A percentile compares a stretch with the other conserved stretches of the same genome.
Conservation (phyloP, 2,797 vertebrate genomes). For the Podarcis lilfordi region DNA sequence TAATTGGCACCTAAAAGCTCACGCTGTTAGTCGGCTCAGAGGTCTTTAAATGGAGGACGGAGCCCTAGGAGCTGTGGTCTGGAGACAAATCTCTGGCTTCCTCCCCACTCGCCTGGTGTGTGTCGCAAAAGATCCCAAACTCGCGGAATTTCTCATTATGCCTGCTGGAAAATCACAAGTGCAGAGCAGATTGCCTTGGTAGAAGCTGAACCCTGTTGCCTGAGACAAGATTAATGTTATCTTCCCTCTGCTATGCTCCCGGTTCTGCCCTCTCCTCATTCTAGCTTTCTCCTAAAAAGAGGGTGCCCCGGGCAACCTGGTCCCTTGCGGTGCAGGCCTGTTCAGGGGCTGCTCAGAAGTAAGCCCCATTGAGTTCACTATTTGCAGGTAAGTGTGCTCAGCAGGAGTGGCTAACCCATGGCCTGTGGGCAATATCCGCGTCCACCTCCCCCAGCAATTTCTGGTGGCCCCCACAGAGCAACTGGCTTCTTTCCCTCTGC, state of each 20-base stretch:
- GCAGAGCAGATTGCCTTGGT: not conserved
- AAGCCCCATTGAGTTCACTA: not conserved
- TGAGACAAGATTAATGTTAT: not conserved
- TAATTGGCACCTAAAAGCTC: not conserved
- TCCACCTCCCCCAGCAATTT: too few species aligned
- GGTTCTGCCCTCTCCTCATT: not conserved
- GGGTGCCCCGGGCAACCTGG: too few species aligned
- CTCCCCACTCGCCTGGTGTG: not conserved
- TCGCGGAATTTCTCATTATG: not conserved
- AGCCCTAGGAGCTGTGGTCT: not conserved
- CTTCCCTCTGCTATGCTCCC: too few species aligned
- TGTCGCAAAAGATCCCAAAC: not conserved
- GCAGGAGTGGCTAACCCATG: too few species aligned
- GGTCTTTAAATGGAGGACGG: too few species aligned
- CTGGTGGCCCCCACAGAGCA: too few species aligned
- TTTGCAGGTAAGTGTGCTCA: too few species aligned
- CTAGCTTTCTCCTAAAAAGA: not conserved
- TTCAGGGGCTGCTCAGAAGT: not conserved
- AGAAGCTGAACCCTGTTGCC: not conserved
- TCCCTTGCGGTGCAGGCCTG: not conserved
- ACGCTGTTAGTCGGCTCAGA: not conserved
- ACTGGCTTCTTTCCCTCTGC: too few species aligned
- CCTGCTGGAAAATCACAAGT: not conserved
- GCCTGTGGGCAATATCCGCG: too few species aligned
- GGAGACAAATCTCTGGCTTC: not conserved